These are phyloP conservation scores for Pristionchus japonicus DNA, from an alignment of 2,888 invertebrate species.

Conservation along the genomic window DNA sequence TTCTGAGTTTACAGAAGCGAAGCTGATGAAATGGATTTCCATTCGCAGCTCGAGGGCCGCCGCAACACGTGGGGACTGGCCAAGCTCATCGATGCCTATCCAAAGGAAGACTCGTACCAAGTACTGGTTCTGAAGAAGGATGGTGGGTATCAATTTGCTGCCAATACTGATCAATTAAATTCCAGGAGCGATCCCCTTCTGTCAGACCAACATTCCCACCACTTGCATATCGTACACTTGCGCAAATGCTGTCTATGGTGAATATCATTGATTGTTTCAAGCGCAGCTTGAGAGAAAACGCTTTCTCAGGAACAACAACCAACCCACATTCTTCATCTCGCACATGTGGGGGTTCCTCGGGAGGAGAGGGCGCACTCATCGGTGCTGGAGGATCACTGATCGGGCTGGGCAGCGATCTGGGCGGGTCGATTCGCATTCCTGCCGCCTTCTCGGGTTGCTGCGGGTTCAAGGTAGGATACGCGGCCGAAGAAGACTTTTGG, in stretches of 20 bases:
- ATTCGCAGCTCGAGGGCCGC: background rate
- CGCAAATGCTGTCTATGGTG: constrained; percentile 73
- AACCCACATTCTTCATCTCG: constrained; percentile 46
- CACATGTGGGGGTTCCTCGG: constrained; percentile 76
- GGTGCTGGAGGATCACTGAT: constrained; percentile 45
- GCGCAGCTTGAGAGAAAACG: background rate
- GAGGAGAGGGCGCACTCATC: constrained; percentile 77
- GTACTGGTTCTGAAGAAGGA: constrained; percentile 47
- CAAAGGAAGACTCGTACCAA: background rate
- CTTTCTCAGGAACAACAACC: constrained; percentile 57
- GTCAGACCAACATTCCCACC: constrained; percentile 76
- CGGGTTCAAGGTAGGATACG: constrained; percentile 71
- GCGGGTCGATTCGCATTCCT: constrained; percentile 77
- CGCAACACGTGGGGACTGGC: background rate
- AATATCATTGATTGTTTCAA: too few relatives aligned
- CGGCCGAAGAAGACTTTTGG: too few relatives aligned
- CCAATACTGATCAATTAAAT: too few relatives aligned
- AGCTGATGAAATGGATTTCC: too few relatives aligned
- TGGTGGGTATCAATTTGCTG: constrained; percentile 13
- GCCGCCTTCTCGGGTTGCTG: constrained; percentile 76
- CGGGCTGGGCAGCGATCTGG: constrained; percentile 76
- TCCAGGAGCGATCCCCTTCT: constrained; percentile 77
- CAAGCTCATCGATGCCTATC: background rate
- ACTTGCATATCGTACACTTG: constrained; percentile 62
- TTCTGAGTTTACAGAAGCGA: too few relatives aligned